These are phyloP conservation scores for Psittacula echo DNA, from an alignment of 2,797 vertebrate genomes.

Conservation along the genomic window DNA sequence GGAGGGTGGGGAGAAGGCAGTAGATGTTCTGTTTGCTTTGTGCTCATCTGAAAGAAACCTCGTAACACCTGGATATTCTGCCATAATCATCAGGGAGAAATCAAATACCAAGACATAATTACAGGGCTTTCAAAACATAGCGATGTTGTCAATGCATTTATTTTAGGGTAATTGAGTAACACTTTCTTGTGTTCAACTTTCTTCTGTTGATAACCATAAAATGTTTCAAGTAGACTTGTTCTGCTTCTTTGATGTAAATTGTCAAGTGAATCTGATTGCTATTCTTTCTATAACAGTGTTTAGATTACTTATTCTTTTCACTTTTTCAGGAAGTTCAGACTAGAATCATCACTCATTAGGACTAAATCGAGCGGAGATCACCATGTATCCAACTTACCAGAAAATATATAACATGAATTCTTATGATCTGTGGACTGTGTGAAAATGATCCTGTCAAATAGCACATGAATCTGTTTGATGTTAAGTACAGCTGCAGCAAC, in stretches of 20 bases:
- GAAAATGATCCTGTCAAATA: neutral
- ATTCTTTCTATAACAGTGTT: neutral
- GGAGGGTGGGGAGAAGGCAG: neutral
- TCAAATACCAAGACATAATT: neutral
- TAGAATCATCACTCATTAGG: neutral
- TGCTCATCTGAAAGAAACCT: neutral
- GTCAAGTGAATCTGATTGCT: neutral
- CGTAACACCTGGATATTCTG: neutral
- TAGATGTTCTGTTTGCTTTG: neutral
- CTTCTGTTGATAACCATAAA: neutral
- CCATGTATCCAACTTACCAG: neutral
- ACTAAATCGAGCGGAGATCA: neutral
- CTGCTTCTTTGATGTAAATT: neutral
- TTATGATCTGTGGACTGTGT: rapidly evolving
- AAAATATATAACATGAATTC: neutral
- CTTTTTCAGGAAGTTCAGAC: neutral
- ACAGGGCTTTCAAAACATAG: neutral
- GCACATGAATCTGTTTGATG: constrained; percentile 2
- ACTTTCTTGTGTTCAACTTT: neutral
- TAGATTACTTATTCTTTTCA: neutral
- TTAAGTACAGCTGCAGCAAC: constrained; percentile 49
- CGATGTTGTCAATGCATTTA: neutral
- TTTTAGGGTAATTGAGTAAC: neutral
- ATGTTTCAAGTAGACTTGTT: neutral
- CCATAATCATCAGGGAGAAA: neutral